phyloP scores from a whole-genome alignment of 1,140 invertebrate species.

The Harpegnathos saltator region DNA sequence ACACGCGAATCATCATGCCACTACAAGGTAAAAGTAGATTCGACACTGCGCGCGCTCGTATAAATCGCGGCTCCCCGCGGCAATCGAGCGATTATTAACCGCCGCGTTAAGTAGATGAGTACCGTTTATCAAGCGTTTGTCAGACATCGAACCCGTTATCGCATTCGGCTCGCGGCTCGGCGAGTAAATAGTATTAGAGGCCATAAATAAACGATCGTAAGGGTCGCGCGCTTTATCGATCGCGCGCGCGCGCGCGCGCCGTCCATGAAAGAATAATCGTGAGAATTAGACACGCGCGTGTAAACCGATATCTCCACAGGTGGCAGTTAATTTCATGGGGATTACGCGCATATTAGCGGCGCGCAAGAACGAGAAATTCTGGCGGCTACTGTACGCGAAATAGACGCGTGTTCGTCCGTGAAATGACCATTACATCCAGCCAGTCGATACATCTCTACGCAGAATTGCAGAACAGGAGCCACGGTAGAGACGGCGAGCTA shows the following conservation, averaged over 20 bases:
- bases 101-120: neutral
- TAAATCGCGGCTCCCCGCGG: neutral
- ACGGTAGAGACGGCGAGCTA: slow-evolving; percentile 72
- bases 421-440: slow-evolving; percentile 74
- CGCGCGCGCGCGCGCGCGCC: no score
- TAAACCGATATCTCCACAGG: slow-evolving; percentile 13
- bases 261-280: neutral
- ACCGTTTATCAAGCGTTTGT: neutral
- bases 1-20: neutral
- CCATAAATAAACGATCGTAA: neutral
- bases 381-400: slow-evolving; percentile 63
- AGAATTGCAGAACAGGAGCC: slow-evolving; percentile 70
- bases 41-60: no score
- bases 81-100: neutral
- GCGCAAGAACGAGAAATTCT: slow-evolving; percentile 53
- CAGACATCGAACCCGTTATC: neutral
- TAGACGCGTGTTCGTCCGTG: slow-evolving; percentile 74
- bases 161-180: neutral
- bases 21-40: neutral
- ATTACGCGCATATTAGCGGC: slow-evolving; percentile 47
- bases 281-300: neutral
- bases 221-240: neutral
- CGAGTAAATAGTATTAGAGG: neutral
- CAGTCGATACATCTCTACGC: slow-evolving; percentile 73
- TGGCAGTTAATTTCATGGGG: slow-evolving; percentile 67